phyloP scores from a whole-genome alignment of 2,113 vertebrate species.

The Prunella himalayana region DNA sequence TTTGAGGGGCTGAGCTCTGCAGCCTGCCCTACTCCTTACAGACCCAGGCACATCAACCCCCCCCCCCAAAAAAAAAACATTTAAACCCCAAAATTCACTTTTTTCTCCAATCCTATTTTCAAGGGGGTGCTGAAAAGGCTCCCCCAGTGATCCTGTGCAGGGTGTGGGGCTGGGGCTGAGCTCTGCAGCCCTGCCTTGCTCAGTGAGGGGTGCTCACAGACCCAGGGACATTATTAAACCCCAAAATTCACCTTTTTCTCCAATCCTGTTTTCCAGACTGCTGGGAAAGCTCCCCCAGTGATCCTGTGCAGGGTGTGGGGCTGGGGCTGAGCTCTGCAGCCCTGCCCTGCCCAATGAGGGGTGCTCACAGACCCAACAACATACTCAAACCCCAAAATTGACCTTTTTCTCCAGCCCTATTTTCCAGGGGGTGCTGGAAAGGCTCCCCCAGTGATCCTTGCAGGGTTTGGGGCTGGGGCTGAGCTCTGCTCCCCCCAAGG shows the following conservation, averaged over 20 bases:
- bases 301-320: background rate
- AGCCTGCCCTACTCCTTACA: too few species aligned
- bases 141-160: too few species aligned
- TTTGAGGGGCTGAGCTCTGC: too few species aligned
- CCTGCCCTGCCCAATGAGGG: too few species aligned
- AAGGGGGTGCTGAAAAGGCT: too few species aligned
- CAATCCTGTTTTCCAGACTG: accelerated
- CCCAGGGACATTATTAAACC: too few species aligned
- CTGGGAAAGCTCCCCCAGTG: background rate
- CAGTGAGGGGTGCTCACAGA: too few species aligned
- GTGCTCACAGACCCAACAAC: background rate
- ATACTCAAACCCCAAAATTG: background rate
- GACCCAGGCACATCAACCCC: too few species aligned
- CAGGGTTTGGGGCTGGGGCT: background rate
- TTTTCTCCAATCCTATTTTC: background rate
- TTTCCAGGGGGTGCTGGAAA: accelerated
- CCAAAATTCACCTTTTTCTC: background rate
- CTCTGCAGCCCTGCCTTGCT: too few species aligned
- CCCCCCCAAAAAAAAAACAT: too few species aligned
- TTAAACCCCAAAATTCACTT: background rate
- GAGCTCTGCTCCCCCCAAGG: background rate
- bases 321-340: background rate
- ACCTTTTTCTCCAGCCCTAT: accelerated
- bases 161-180: too few species aligned
- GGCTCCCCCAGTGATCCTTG: accelerated